Base-by-base conservation (phyloP, 2,888 invertebrate species). In the Prostheceraeus crozeri region DNA sequence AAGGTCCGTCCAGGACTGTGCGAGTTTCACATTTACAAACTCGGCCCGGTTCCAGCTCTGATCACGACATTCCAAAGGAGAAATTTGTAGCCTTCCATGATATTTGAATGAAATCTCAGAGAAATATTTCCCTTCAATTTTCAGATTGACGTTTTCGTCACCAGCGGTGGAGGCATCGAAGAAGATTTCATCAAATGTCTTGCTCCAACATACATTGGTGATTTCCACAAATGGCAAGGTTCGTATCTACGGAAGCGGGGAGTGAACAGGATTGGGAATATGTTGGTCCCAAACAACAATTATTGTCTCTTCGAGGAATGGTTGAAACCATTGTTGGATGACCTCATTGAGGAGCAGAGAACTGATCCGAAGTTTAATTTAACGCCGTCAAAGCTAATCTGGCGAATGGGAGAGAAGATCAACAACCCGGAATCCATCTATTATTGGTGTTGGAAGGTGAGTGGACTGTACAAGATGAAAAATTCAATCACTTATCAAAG, bases 111-210 rank as follows among this genome's bases (percentile, higher is more conserved):
- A n/a, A n/a, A n/a, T n/a, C n/a, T n/a, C n/a, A n/a, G n/a, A n/a
- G n/a, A n/a, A n/a, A n/a, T n/a, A n/a, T n/a, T n/a, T n/a, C n/a
- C 6, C 57, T 31, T 23, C 11, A 30, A 67, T 64, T 60, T 71
- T 59, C 69, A 85, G 82, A 83, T 98, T 30, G 98, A 99, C 76
- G 91, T 91, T 71, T 82, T 99, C 64, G 96, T 98, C 1, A 88
- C 96, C 0, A 90, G 93, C 10, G 98, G 96, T 0, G 98, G 98
- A 1, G 98, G 98, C 0, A 81, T 99, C 0, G 98, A 99, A 76
- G 98, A 99, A 78, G 98, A 99, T 79, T 83, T 98, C 46, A 98
- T 99, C 40, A 99, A 99, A 80, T 98, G 98, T 73, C 80, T 99
- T 57, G 89, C 89, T 1, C 88, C 91, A 0, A 96, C 94, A 0